Evolutionary conservation across 2,888 invertebrate species (phyloP).

Genomic region (Crocallis elinguaria): DNA sequence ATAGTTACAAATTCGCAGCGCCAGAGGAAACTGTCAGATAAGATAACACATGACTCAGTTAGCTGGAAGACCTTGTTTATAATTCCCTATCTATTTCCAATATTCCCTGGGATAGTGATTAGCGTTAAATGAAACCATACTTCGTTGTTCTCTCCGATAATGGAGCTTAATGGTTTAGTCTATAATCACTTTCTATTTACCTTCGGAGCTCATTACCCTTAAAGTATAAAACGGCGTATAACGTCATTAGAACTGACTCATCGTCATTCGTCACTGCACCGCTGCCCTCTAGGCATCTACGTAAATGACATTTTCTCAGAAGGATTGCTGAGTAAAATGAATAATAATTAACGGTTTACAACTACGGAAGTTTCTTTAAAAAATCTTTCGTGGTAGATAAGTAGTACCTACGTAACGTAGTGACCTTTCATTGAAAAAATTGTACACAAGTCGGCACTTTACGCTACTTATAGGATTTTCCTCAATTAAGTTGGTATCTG

Average conservation of each 20-base stretch:
- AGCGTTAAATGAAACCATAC: constrained; percentile 8
- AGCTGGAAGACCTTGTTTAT: constrained; percentile 49
- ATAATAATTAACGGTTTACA: constrained; percentile 28
- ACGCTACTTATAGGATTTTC: constrained; percentile 9
- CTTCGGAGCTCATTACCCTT: constrained; percentile 60
- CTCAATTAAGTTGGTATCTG: constrained; percentile 13
- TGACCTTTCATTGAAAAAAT: constrained; percentile 6
- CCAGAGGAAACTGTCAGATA: constrained; percentile 57
- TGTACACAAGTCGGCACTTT: not conserved
- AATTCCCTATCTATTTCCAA: constrained; percentile 40
- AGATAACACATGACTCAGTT: constrained; percentile 61
- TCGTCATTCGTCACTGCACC: constrained; percentile 56
- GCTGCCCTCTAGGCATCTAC: no score
- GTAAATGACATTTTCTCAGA: constrained; percentile 66
- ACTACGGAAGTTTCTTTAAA: constrained; percentile 44
- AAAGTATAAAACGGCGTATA: constrained; percentile 19
- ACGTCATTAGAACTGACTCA: constrained; percentile 73
- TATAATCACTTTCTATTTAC: constrained; percentile 61
- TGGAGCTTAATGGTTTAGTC: constrained; percentile 41
- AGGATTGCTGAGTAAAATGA: constrained; percentile 51
- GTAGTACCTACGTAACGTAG: no score
- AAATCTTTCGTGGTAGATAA: constrained; percentile 7
- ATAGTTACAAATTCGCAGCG: constrained; percentile 43
- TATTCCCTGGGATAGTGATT: constrained; percentile 18
- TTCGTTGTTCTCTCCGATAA: constrained; percentile 14